phyloP scores from a whole-genome alignment of 35 echinoderm and acorn worm genomes.

The Strongylocentrotus purpuratus region DNA sequence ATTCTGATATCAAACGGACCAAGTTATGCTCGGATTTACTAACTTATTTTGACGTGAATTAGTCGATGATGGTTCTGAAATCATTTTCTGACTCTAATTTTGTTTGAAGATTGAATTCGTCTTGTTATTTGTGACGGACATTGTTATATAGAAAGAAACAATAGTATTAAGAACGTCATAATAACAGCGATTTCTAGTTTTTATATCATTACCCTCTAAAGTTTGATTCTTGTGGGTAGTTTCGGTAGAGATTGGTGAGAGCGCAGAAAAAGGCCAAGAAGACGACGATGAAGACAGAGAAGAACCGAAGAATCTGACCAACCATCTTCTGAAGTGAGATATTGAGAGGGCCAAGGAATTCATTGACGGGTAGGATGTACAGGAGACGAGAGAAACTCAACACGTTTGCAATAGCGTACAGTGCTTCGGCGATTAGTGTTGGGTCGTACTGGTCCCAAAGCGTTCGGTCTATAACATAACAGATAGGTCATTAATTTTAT shows the following conservation, averaged over 20 bases:
- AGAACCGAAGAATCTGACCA: conserved; percentile 83
- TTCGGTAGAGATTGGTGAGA: conserved; percentile 90
- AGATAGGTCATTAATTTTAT: too few species aligned
- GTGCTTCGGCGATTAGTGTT: conserved; percentile 66
- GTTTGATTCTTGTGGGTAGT: conserved; percentile 47
- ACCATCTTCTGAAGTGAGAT: conserved; percentile 92
- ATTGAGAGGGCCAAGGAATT: conserved; percentile 93
- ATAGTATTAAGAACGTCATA: too few species aligned
- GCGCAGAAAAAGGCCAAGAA: conserved; percentile 95
- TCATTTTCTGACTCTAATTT: too few species aligned
- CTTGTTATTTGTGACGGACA: too few species aligned
- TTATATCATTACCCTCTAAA: conserved; percentile 62
- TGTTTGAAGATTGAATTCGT: too few species aligned
- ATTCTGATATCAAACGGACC: too few species aligned
- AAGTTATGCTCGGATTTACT: too few species aligned
- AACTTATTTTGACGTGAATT: too few species aligned
- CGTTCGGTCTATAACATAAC: conserved; percentile 63
- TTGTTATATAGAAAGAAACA: too few species aligned
- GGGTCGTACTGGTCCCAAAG: conserved; percentile 68
- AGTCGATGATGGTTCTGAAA: too few species aligned
- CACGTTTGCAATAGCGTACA: conserved; percentile 90
- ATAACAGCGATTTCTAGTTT: too few species aligned
- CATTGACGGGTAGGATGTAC: conserved; percentile 85
- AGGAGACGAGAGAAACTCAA: conserved; percentile 87
- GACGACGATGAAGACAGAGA: conserved; percentile 81